These are phyloP conservation scores for Seladonia tumulorum DNA, from an alignment of 2,888 invertebrate genomes.

Conservation along the genomic window DNA sequence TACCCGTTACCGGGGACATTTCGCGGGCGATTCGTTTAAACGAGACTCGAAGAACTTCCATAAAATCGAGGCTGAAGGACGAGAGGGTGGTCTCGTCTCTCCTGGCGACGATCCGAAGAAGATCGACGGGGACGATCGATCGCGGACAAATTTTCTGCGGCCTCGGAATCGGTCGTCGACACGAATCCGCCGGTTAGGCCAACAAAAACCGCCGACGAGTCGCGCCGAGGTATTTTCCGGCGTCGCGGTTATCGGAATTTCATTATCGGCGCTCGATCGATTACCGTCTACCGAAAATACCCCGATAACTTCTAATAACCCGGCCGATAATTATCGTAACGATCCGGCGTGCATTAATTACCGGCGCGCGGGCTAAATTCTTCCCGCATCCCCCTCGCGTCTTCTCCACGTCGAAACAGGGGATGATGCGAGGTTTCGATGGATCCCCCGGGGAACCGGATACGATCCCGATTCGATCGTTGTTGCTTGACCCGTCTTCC, in stretches of 20 bases:
- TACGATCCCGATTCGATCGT: not conserved
- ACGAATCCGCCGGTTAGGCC: slow-evolving; percentile 28
- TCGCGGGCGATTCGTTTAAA: slow-evolving; percentile 36
- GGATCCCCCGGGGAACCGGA: not conserved
- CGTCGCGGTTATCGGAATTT: slow-evolving; percentile 69
- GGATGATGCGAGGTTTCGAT: not conserved
- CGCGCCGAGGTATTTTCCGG: slow-evolving; percentile 61
- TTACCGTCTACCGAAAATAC: slow-evolving; percentile 67
- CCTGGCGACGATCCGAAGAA: not conserved
- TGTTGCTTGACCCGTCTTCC: not conserved
- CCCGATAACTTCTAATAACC: slow-evolving; percentile 62
- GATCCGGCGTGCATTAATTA: slow-evolving; percentile 69
- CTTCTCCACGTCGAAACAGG: not conserved
- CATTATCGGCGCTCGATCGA: slow-evolving; percentile 63
- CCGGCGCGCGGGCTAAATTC: slow-evolving; percentile 45
- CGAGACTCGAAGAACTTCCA: slow-evolving; percentile 52
- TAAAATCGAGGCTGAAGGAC: slow-evolving; percentile 43
- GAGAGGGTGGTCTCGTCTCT: not conserved
- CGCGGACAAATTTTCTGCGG: not conserved
- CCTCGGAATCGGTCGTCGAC: slow-evolving; percentile 14
- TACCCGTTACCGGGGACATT: slow-evolving; percentile 34
- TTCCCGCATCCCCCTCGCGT: not conserved
- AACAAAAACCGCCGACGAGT: slow-evolving; percentile 51
- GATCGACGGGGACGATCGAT: slow-evolving; percentile 21
- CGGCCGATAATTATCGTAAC: slow-evolving; percentile 63